Conservation (phyloP, 1,140 invertebrate species). For the Neocloeon triangulifer region DNA sequence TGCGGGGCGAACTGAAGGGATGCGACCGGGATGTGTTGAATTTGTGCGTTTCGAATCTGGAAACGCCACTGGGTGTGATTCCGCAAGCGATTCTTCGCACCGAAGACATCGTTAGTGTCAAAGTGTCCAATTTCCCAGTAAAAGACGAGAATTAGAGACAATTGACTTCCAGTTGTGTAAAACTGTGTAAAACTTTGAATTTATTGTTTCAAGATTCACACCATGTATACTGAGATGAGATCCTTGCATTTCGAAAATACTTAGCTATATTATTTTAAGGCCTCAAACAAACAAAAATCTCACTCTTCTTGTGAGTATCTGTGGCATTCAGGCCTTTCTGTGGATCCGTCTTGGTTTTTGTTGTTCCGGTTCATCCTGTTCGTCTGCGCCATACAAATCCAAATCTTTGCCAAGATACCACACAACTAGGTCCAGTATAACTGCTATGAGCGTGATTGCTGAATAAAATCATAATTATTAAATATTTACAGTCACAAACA, state of each 20-base stretch:
- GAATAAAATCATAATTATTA: neutral
- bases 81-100: slow-evolving; percentile 18
- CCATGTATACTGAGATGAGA: no score
- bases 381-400: slow-evolving; percentile 29
- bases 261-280: no score
- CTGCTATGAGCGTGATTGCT: slow-evolving; percentile 27
- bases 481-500: no score
- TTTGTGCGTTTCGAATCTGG: slow-evolving; percentile 16
- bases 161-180: no score
- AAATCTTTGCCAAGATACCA: slow-evolving; percentile 29
- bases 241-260: no score
- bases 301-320: no score
- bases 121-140: slow-evolving; percentile 2
- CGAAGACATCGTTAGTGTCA: slow-evolving; percentile 15
- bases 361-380: slow-evolving; percentile 8
- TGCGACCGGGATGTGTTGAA: slow-evolving; percentile 18
- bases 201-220: no score
- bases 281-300: no score
- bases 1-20: slow-evolving; percentile 18
- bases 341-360: no score
- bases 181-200: no score
- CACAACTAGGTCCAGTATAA: slow-evolving; percentile 28
- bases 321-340: no score
- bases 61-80: slow-evolving; percentile 18
- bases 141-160: no score